Conservation (phyloP, 1,140 invertebrate species). For the Zaprionus capensis region DNA sequence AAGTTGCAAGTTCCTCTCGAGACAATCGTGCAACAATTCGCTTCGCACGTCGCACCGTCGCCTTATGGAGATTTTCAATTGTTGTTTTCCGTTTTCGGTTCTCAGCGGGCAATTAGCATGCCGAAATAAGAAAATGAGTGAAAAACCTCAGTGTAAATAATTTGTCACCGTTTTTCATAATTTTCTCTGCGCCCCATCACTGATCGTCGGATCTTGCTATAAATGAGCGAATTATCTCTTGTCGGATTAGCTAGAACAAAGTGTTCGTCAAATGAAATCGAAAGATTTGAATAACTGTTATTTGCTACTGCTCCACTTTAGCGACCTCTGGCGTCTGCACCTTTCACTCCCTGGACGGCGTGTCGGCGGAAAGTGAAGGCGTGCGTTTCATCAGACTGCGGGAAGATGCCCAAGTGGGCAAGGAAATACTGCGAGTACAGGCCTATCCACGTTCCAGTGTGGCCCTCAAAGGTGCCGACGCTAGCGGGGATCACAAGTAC, state of each 20-base stretch:
- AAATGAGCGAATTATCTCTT: not conserved
- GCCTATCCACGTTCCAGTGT: conserved; percentile 78
- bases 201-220: conserved; percentile 1
- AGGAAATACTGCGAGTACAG: conserved; percentile 76
- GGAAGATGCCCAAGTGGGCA: conserved; percentile 77
- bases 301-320: conserved; percentile 59
- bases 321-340: conserved; percentile 60
- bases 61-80: conserved; percentile 58
- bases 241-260: not conserved
- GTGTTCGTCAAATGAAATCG: not conserved
- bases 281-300: conserved; percentile 4
- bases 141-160: conserved; percentile 43
- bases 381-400: conserved; percentile 82
- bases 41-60: conserved; percentile 39
- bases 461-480: conserved; percentile 63
- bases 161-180: conserved; percentile 59
- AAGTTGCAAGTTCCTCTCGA: conserved; percentile 54
- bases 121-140: conserved; percentile 46
- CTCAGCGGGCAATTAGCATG: conserved; percentile 76
- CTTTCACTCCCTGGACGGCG: conserved; percentile 78
- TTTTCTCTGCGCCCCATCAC: conserved; percentile 31
- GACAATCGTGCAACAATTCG: conserved; percentile 43
- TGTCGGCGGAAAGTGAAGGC: conserved; percentile 77
- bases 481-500: conserved; percentile 80
- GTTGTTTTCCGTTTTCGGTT: conserved; percentile 74